Evolutionary conservation across 2,797 vertebrate genomes (phyloP).

Genomic region (Pempheris klunzingeri): DNA sequence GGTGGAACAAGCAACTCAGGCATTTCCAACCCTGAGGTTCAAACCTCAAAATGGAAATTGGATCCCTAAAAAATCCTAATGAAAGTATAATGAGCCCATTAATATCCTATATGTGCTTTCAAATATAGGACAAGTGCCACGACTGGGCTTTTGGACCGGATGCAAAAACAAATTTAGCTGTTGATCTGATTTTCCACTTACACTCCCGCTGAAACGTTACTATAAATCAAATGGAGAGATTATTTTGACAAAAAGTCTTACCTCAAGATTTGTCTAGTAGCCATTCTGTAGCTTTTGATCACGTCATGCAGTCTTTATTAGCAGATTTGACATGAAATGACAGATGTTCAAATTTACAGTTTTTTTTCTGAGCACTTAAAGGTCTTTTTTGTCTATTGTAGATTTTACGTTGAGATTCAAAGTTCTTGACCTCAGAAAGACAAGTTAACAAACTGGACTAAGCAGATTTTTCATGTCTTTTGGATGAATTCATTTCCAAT

Average conservation of each 20-base stretch:
- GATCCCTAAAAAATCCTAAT: slow-evolving; percentile 36
- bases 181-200: slow-evolving; percentile 6
- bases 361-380: background rate
- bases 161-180: background rate
- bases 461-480: background rate
- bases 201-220: background rate
- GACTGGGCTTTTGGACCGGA: slow-evolving; percentile 10
- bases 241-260: background rate
- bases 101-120: slow-evolving; percentile 37
- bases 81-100: slow-evolving; percentile 53
- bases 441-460: background rate
- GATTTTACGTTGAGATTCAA: background rate
- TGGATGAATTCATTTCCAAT: background rate
- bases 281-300: background rate
- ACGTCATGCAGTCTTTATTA: background rate
- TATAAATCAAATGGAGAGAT: background rate
- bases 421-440: background rate
- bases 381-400: background rate
- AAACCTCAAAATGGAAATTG: slow-evolving; percentile 55
- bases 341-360: background rate
- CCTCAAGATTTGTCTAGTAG: background rate
- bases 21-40: slow-evolving; percentile 33
- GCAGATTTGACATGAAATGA: background rate
- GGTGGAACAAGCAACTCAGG: slow-evolving; percentile 9
- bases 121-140: background rate